A percentile compares a stretch with the other conserved stretches of the same genome.
Conservation (phyloP, 1,140 invertebrate species). For the Polyergus mexicanus region DNA sequence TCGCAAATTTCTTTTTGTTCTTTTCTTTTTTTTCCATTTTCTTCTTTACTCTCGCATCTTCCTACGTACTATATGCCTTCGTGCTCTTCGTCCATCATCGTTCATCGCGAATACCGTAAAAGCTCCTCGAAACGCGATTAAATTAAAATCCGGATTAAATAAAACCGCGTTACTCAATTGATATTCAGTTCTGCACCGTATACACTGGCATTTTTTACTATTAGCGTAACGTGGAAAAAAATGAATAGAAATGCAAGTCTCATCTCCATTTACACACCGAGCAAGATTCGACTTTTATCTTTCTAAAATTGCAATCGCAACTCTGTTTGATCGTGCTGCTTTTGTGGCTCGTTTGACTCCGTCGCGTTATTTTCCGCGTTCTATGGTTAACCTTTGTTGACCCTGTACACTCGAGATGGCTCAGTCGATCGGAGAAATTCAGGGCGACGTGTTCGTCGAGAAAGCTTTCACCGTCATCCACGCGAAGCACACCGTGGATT, state of each 20-base stretch:
- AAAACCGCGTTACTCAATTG: neutral
- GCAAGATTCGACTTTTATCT: conserved; percentile 9
- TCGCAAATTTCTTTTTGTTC: conserved; percentile 7
- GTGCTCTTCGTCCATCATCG: conserved; percentile 15
- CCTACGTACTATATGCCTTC: conserved; percentile 28
- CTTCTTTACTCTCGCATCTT: neutral
- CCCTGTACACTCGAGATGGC: conserved; percentile 54
- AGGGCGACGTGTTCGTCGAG: conserved; percentile 43
- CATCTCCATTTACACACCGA: neutral
- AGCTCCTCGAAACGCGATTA: conserved; percentile 6
- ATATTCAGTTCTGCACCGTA: conserved; percentile 2
- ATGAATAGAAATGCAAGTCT: neutral
- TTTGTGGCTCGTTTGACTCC: conserved; percentile 35
- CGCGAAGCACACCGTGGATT: conserved; percentile 21
- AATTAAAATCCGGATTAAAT: neutral
- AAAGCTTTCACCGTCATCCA: conserved; percentile 43
- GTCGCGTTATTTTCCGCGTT: conserved; percentile 49
- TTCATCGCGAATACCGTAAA: conserved; percentile 33
- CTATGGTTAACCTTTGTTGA: conserved; percentile 59
- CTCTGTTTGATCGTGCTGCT: conserved; percentile 29
- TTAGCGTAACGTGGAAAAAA: neutral
- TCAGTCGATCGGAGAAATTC: conserved; percentile 58
- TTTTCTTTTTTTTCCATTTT: neutral
- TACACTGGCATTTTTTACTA: neutral
- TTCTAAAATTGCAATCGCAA: conserved; percentile 41